Evolutionary conservation across 2,113 vertebrate species (phyloP), one percentile per base, ranked within the genome.

Genomic region (Cacatua alba): DNA sequence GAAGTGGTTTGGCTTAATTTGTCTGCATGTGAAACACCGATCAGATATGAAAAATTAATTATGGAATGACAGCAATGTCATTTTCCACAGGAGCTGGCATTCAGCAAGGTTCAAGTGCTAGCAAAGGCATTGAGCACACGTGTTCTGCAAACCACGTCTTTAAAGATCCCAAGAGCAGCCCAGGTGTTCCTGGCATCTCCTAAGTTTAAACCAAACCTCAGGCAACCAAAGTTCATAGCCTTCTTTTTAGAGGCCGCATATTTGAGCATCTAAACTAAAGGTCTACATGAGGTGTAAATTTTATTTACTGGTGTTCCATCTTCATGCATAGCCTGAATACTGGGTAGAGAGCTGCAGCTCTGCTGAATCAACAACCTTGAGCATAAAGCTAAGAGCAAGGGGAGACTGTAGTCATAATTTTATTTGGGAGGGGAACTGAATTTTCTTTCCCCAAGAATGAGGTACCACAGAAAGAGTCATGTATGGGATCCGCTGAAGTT

Each of bases 401-500:
- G 49, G 35, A 44, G 24, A 23, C 10, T 37, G 35, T 20, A 60
- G 41, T 19, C 2, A 0, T 41, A 16, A 43, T 55, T 91, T 82
- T 55, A 49, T 67, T 41, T 31, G 43, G 8, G 9, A 10, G 5
- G 12, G 14, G 20, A 82, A 86, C 4, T 26, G 33, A 48, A 35
- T 55, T 94, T 77, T 72, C 26, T 80, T 63, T 53, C 28, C n/a
- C 18, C 21, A n/a, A 12, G 37, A 81, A 60, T 4, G 21, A 78
- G 23, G 33, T 62, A 44, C 29, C 29, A 60, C 19, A 41, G 75
- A 23, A 76, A 17, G 18, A 31, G 29, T 69, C 48, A 35, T 0
- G 0, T 4, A 6, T 1, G 51, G 44, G 26, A 77, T 24, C 33
- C 0, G 1, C 7, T 17, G 3, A 64, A 60, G 29, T 25, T 33